Conservation (phyloP, 2,888 invertebrate species). For the Siphonodentalium dalli region DNA sequence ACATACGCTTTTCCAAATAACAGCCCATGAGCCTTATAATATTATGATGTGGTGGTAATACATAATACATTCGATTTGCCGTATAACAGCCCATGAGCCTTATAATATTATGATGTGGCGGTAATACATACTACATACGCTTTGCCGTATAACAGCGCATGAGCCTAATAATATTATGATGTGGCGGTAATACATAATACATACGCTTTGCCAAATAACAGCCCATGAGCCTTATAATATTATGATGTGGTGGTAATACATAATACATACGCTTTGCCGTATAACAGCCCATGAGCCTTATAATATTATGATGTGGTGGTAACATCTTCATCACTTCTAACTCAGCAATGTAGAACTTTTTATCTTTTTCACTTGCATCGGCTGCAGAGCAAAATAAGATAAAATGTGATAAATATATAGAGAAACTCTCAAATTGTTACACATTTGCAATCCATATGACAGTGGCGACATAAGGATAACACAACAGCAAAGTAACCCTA, state of each 20-base stretch:
- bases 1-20: no score
- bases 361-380: slow-evolving; percentile 50
- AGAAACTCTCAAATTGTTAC: neutral
- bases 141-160: no score
- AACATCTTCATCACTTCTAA: slow-evolving; percentile 54
- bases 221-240: no score
- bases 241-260: neutral
- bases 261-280: slow-evolving; percentile 45
- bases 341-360: slow-evolving; percentile 51
- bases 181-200: no score
- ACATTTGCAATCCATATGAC: neutral
- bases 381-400: slow-evolving; percentile 34
- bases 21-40: no score
- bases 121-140: no score
- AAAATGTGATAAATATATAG: slow-evolving; percentile 1
- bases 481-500: neutral
- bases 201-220: no score
- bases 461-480: neutral
- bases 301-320: slow-evolving; percentile 50
- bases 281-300: slow-evolving; percentile 52
- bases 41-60: no score
- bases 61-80: no score
- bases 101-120: no score
- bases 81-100: no score
- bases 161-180: no score